A percentile compares a stretch with the other conserved stretches of the same genome.
These are phyloP conservation scores for Ctena decussata DNA, from an alignment of 2,888 invertebrate genomes.

Conservation along the genomic window DNA sequence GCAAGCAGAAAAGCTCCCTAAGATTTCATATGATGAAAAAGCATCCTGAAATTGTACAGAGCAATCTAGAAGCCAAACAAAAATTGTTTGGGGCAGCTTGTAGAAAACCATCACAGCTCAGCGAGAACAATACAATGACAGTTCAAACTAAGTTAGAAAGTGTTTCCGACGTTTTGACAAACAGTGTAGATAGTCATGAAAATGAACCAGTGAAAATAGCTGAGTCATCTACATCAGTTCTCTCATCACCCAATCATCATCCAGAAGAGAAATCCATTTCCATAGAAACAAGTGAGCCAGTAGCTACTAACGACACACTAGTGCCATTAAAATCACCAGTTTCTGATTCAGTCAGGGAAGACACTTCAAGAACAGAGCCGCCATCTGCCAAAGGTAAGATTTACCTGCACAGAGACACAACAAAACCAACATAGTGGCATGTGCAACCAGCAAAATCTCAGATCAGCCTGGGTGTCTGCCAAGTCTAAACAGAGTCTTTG, in stretches of 20 bases:
- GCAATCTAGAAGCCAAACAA: background rate
- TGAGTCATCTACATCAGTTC: background rate
- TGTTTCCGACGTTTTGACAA: background rate
- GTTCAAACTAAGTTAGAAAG: background rate
- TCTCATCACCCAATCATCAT: background rate
- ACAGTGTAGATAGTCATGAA: background rate
- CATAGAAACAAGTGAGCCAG: background rate
- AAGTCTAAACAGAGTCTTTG: too few species aligned
- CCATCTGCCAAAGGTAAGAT: background rate
- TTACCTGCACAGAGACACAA: too few species aligned
- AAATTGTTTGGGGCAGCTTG: slow-evolving; percentile 16
- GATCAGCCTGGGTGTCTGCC: too few species aligned
- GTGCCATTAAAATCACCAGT: background rate
- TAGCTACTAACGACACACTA: background rate
- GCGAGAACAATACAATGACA: background rate
- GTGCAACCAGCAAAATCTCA: too few species aligned
- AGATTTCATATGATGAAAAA: slow-evolving; percentile 81
- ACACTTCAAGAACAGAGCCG: background rate
- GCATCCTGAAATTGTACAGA: slow-evolving; percentile 56
- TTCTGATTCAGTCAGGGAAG: background rate
- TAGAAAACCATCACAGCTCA: background rate
- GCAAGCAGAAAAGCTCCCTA: slow-evolving; percentile 85
- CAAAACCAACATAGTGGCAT: too few species aligned
- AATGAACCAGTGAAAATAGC: background rate
- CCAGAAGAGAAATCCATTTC: background rate